phyloP scores from a whole-genome alignment of 2,888 invertebrate genomes.

The Digitonthophagus gazella region DNA sequence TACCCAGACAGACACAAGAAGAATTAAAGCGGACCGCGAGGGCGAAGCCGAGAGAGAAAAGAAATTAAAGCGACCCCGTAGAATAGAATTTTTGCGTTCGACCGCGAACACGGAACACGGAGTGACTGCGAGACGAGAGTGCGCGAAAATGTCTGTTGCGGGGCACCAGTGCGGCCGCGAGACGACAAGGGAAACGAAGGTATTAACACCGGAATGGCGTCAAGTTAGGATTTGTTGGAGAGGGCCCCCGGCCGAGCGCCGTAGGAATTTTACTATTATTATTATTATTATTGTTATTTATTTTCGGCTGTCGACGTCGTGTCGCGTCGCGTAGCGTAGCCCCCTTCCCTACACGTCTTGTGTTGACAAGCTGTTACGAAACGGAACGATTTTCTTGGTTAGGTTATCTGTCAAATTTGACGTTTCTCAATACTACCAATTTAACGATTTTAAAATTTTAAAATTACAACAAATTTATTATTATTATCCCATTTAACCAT shows the following conservation, averaged over 20 bases:
- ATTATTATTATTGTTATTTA: not conserved
- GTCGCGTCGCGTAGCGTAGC: too few relatives aligned
- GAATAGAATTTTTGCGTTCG: too few relatives aligned
- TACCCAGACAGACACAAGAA: conserved; percentile 59
- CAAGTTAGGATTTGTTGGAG: not conserved
- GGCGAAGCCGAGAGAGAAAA: conserved; percentile 42
- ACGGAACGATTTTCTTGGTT: conserved; percentile 30
- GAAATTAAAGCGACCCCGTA: not conserved
- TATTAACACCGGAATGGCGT: not conserved
- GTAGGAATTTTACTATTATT: not conserved
- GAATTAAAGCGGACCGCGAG: conserved; percentile 60
- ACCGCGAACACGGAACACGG: too few relatives aligned
- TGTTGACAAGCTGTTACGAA: conserved; percentile 15
- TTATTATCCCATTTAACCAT: not conserved
- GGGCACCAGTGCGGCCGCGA: not conserved
- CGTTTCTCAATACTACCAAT: too few relatives aligned
- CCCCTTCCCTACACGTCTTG: not conserved
- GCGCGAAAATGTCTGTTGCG: not conserved
- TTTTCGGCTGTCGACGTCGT: too few relatives aligned
- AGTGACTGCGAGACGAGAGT: too few relatives aligned
- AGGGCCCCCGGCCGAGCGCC: too few relatives aligned
- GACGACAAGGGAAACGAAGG: not conserved
- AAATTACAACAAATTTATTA: not conserved
- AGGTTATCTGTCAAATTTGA: conserved; percentile 33
- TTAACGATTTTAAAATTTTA: too few relatives aligned